These are phyloP conservation scores for Aplysina aerophoba DNA, from an alignment of 37 sponge, comb jelly and placozoan genomes.

Conservation along the genomic window DNA sequence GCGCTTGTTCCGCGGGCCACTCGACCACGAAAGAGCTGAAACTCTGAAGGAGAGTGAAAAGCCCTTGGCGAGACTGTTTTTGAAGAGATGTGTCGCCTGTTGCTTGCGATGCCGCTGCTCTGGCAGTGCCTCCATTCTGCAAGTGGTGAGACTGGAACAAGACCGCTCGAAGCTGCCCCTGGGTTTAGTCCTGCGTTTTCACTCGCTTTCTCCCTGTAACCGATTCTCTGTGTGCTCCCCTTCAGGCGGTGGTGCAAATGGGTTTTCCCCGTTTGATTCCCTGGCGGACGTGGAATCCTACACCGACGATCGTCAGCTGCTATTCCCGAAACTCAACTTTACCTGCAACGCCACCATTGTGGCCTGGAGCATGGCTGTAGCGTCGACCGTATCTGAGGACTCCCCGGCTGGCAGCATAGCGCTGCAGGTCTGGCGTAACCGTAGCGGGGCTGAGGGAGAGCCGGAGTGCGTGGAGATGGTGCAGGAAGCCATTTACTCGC, in stretches of 20 bases:
- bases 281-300: background rate
- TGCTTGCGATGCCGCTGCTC: too few relatives aligned
- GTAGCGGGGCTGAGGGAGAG: too few relatives aligned
- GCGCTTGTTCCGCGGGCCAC: too few relatives aligned
- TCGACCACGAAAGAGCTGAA: too few relatives aligned
- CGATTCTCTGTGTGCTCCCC: background rate
- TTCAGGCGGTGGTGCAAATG: background rate
- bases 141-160: too few relatives aligned
- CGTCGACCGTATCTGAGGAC: background rate
- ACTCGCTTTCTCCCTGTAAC: too few relatives aligned
- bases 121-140: too few relatives aligned
- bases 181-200: too few relatives aligned
- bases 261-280: slow-evolving; percentile 5
- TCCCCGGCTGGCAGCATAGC: background rate
- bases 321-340: slow-evolving; percentile 19
- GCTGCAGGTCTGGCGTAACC: background rate
- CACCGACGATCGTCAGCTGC: background rate
- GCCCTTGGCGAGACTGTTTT: too few relatives aligned
- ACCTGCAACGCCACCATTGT: background rate
- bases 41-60: too few relatives aligned
- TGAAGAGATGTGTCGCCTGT: too few relatives aligned
- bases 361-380: background rate
- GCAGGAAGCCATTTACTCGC: background rate
- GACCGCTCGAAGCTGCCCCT: too few relatives aligned
- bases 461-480: slow-evolving; percentile 1